Evolutionary conservation across 2,888 invertebrate species (phyloP).

Genomic region (Orchesella flavescens): DNA sequence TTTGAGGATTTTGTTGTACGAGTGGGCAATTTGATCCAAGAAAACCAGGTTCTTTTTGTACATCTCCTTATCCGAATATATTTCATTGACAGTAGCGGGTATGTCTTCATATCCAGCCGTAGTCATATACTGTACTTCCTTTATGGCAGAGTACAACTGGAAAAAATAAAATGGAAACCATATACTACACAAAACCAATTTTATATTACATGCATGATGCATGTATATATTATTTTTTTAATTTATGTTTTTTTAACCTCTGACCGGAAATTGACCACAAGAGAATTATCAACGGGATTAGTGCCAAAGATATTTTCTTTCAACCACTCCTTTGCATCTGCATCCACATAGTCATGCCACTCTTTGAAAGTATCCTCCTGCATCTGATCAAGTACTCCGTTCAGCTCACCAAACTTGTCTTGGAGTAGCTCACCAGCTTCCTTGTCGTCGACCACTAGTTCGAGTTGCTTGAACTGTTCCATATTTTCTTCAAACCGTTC

Average conservation of each 20-base stretch:
- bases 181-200: neutral
- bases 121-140: slow-evolving; percentile 92
- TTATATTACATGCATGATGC: neutral
- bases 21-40: slow-evolving; percentile 76
- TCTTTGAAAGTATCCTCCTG: slow-evolving; percentile 83
- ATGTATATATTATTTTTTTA: slow-evolving; percentile 3
- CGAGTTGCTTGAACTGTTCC: slow-evolving; percentile 62
- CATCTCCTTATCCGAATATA: slow-evolving; percentile 86
- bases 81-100: slow-evolving; percentile 82
- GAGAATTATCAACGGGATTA: slow-evolving; percentile 80
- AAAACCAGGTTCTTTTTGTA: slow-evolving; percentile 86
- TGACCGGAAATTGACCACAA: slow-evolving; percentile 89
- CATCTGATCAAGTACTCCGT: slow-evolving; percentile 81
- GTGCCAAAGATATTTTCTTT: slow-evolving; percentile 83
- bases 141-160: slow-evolving; percentile 84
- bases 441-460: slow-evolving; percentile 64
- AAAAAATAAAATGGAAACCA: slow-evolving; percentile 29
- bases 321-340: slow-evolving; percentile 84
- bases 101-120: slow-evolving; percentile 82
- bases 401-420: slow-evolving; percentile 82
- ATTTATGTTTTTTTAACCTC: slow-evolving; percentile 76
- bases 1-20: slow-evolving; percentile 86
- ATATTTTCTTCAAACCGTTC: slow-evolving; percentile 62
- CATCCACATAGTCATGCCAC: slow-evolving; percentile 84
- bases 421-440: slow-evolving; percentile 80